A percentile compares a stretch with the other conserved stretches of the same genome.
phyloP scores from a whole-genome alignment of 1,140 invertebrate genomes.

The Conopomorpha cramerella region DNA sequence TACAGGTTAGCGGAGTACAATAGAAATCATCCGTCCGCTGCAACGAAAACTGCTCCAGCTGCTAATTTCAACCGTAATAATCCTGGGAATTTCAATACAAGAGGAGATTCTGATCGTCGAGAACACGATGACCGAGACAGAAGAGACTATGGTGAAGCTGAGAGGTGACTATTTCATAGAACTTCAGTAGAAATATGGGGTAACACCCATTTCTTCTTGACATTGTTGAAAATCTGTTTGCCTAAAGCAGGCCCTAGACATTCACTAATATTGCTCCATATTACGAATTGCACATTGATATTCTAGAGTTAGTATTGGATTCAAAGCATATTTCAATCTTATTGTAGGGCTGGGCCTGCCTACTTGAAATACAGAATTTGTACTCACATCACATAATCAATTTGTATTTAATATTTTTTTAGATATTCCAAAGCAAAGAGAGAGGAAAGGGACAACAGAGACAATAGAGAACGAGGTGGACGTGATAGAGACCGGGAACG shows the following conservation, averaged over 20 bases:
- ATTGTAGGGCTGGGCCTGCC: not conserved
- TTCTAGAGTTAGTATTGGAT: too few relatives aligned
- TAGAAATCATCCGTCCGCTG: slow-evolving; percentile 17
- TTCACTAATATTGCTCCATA: too few relatives aligned
- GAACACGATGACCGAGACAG: slow-evolving; percentile 43
- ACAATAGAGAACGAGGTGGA: slow-evolving; percentile 19
- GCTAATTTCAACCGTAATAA: too few relatives aligned
- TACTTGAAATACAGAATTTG: not conserved
- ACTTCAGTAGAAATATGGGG: too few relatives aligned
- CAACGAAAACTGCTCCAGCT: slow-evolving; percentile 8
- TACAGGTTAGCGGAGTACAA: slow-evolving; percentile 46
- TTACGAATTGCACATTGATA: too few relatives aligned
- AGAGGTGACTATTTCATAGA: too few relatives aligned
- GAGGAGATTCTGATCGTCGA: slow-evolving; percentile 29
- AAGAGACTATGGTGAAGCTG: slow-evolving; percentile 31
- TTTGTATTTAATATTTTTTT: slow-evolving; percentile 10
- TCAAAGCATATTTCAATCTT: too few relatives aligned
- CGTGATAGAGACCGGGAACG: slow-evolving; percentile 15
- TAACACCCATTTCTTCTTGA: too few relatives aligned
- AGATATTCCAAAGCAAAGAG: slow-evolving; percentile 30
- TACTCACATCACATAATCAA: too few relatives aligned
- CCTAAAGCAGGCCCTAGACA: too few relatives aligned
- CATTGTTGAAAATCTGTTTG: too few relatives aligned
- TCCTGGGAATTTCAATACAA: too few relatives aligned
- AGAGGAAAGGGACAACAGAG: slow-evolving; percentile 24